Evolutionary conservation across 2,888 invertebrate genomes (phyloP).

Genomic region (Drosophila infuscata): DNA sequence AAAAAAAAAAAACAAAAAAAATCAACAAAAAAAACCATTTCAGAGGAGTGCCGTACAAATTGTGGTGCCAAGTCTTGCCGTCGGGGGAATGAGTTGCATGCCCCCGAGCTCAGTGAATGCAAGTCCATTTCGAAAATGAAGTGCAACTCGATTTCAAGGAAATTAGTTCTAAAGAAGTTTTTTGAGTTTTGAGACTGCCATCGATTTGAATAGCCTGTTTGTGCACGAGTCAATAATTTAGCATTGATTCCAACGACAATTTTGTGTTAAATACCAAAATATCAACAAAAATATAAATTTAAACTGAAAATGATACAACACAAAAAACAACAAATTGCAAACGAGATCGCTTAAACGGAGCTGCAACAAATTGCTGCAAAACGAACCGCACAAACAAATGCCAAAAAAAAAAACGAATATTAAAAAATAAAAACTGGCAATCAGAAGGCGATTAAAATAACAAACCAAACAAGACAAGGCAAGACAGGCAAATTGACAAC

Average conservation of each 20-base stretch:
- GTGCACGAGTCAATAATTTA: conserved; percentile 15
- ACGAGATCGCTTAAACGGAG: conserved; percentile 33
- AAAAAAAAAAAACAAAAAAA: not conserved
- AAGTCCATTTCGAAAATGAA: not conserved
- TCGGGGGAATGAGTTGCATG: not conserved
- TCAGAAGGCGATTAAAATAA: conserved; percentile 36
- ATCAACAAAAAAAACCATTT: conserved; percentile 6
- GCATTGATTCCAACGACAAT: conserved; percentile 10
- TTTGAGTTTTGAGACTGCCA: not conserved
- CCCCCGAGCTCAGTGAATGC: not conserved
- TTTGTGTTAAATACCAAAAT: conserved; percentile 5
- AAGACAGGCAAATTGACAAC: conserved; percentile 32
- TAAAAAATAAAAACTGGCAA: conserved; percentile 26
- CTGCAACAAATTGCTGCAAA: conserved; percentile 50
- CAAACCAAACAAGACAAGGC: not conserved
- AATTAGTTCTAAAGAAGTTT: conserved; percentile 3
- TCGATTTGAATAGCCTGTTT: conserved; percentile 1
- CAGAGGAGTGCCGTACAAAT: conserved; percentile 11
- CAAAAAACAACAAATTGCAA: conserved; percentile 13
- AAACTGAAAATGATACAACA: conserved; percentile 27
- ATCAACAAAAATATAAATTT: not conserved
- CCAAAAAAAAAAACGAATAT: conserved; percentile 16
- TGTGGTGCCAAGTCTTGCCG: not conserved
- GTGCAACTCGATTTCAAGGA: conserved; percentile 13
- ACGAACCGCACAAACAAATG: conserved; percentile 6